Evolutionary conservation across 2,113 vertebrate genomes (phyloP).

Genomic region (Daubentonia madagascariensis): DNA sequence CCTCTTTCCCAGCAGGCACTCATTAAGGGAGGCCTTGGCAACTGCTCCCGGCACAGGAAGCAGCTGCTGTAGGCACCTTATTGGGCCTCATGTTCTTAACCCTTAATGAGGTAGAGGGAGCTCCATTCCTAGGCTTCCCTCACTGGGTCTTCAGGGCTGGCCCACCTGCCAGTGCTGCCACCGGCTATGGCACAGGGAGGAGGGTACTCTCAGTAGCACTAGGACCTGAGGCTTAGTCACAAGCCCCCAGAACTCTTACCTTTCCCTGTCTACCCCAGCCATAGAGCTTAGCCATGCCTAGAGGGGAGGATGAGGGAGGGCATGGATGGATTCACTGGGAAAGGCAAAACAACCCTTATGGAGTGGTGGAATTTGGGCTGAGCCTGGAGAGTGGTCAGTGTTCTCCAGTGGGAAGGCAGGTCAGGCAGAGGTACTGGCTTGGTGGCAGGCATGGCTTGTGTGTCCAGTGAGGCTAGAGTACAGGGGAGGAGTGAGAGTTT

Average conservation of each 20-base stretch:
- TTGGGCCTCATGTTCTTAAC: not conserved
- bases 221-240: not conserved
- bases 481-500: not conserved
- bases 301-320: too few species aligned
- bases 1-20: not conserved
- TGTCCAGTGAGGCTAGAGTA: not conserved
- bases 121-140: slow-evolving; percentile 29
- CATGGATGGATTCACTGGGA: not conserved
- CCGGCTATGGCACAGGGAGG: not conserved
- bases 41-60: slow-evolving; percentile 67
- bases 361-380: not conserved
- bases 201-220: not conserved
- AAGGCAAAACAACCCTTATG: not conserved
- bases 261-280: too few species aligned
- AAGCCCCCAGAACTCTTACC: not conserved
- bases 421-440: not conserved
- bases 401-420: not conserved
- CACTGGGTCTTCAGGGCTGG: slow-evolving; percentile 26
- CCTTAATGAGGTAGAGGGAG: not conserved
- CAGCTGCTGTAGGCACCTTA: slow-evolving; percentile 63
- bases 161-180: slow-evolving; percentile 2
- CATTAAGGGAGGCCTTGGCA: slow-evolving; percentile 29
- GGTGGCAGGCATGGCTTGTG: not conserved
- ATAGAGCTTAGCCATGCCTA: not conserved
- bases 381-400: not conserved